phyloP scores from a whole-genome alignment of 2,113 vertebrate species.

The Halcyon senegalensis region DNA sequence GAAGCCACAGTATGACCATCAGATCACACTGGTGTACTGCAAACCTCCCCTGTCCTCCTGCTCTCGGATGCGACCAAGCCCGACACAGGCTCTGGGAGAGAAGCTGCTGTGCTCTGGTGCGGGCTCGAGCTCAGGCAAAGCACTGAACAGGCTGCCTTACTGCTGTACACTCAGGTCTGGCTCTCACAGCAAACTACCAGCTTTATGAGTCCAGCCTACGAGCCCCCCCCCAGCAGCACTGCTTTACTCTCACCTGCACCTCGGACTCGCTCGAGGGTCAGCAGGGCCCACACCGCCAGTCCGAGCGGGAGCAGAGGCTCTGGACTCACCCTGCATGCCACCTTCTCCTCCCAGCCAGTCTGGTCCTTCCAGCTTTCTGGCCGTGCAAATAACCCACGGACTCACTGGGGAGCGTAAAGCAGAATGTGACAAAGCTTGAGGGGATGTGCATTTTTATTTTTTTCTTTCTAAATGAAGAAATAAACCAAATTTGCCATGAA shows the following conservation, averaged over 20 bases:
- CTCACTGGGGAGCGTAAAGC: background rate
- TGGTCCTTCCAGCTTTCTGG: background rate
- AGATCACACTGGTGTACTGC: background rate
- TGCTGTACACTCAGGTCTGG: background rate
- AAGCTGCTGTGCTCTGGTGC: background rate
- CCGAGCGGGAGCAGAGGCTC: background rate
- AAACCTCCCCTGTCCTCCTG: rapidly evolving
- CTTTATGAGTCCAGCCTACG: no score
- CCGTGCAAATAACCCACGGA: background rate
- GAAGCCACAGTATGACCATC: background rate
- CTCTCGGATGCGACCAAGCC: background rate
- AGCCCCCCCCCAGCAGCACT: background rate
- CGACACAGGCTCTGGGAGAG: background rate
- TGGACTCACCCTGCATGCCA: rapidly evolving
- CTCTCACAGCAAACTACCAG: background rate
- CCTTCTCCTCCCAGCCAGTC: background rate
- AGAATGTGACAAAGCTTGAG: background rate
- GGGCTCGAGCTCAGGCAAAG: background rate
- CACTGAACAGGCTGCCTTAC: rapidly evolving
- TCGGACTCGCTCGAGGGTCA: background rate
- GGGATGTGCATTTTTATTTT: background rate
- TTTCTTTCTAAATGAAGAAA: background rate
- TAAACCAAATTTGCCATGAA: background rate
- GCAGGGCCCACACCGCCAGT: background rate
- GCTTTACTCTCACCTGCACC: background rate